Evolutionary conservation across 2,888 invertebrate species (phyloP).

Genomic region (Dusona sp.): DNA sequence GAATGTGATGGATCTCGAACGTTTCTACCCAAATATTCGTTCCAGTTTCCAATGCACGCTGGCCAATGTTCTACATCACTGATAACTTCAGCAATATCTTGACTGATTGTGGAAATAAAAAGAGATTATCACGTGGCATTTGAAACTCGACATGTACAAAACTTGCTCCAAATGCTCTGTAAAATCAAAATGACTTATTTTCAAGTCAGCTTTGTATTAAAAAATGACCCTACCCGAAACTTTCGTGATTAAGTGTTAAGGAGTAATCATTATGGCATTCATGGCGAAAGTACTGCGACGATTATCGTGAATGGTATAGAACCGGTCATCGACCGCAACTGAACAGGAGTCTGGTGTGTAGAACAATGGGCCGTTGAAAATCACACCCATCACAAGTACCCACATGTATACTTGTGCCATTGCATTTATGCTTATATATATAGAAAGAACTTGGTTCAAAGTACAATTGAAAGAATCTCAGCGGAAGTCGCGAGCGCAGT

Average conservation of each 20-base stretch:
- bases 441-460: conserved; percentile 51
- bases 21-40: not conserved
- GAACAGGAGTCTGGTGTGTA: conserved; percentile 54
- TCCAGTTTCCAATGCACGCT: not conserved
- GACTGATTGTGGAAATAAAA: no score
- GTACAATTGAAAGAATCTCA: conserved; percentile 78
- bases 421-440: conserved; percentile 29
- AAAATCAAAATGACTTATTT: not conserved
- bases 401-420: conserved; percentile 5
- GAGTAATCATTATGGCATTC: not conserved
- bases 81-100: not conserved
- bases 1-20: conserved; percentile 7
- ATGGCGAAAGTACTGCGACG: not conserved
- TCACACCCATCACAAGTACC: conserved; percentile 35
- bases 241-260: not conserved
- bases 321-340: conserved; percentile 56
- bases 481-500: conserved; percentile 72
- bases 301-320: conserved; percentile 17
- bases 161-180: not conserved
- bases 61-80: not conserved
- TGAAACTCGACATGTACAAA: no score
- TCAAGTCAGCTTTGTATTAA: not conserved
- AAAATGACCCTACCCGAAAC: not conserved
- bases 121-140: no score
- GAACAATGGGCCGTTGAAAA: conserved; percentile 64